A percentile compares a stretch with the other conserved stretches of the same genome.
These are phyloP conservation scores for Cybosia mesomella DNA, from an alignment of 2,888 invertebrate genomes.

Conservation along the genomic window DNA sequence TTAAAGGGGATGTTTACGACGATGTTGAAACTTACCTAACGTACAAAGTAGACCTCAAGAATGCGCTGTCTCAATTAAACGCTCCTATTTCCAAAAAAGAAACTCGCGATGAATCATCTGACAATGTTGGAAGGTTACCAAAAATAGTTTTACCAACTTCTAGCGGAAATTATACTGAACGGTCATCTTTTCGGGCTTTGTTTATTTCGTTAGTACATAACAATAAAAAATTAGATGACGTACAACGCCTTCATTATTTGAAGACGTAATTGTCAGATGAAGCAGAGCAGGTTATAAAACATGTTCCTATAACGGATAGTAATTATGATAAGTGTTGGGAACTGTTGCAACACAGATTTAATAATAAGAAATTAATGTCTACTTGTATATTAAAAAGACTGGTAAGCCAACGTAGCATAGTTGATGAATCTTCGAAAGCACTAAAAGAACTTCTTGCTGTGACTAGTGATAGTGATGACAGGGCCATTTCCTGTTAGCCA, in stretches of 20 bases:
- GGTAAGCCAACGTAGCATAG: neutral
- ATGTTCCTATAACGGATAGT: neutral
- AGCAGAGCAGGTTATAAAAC: slow-evolving; percentile 1
- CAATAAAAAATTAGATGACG: slow-evolving; percentile 4
- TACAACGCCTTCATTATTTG: slow-evolving; percentile 10
- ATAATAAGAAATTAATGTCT: slow-evolving; percentile 14
- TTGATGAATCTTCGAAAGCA: neutral
- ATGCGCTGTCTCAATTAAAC: neutral
- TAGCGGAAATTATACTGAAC: slow-evolving; percentile 5
- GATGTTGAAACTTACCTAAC: neutral
- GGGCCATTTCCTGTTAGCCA: slow-evolving; percentile 18
- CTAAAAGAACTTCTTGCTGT: neutral
- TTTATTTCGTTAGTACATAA: slow-evolving; percentile 5
- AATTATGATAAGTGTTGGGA: slow-evolving; percentile 9
- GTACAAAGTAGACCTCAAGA: neutral
- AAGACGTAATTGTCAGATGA: slow-evolving; percentile 9
- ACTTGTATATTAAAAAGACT: neutral
- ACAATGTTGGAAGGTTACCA: slow-evolving; percentile 5
- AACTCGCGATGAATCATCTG: neutral
- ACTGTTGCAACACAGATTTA: neutral
- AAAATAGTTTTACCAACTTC: slow-evolving; percentile 8
- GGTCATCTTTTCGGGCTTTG: neutral
- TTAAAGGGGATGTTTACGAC: neutral
- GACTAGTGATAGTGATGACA: too few relatives aligned
- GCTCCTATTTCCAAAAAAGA: neutral